Percentiles rank a stretch among this genome's conserved stretches.
Evolutionary conservation across 2,113 vertebrate species (phyloP).

Genomic region (Cynocephalus volans): DNA sequence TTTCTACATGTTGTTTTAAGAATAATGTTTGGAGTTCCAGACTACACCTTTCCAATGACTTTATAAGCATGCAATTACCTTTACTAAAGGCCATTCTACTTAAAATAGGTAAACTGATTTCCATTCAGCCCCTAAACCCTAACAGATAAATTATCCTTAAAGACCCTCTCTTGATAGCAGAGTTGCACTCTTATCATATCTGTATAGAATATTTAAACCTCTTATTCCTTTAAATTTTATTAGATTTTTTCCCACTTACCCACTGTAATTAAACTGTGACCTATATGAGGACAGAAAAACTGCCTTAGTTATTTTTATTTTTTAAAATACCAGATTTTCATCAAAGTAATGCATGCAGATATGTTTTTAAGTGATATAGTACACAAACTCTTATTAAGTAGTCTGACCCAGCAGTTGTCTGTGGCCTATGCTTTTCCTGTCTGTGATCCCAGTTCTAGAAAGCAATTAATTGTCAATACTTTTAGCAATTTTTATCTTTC

Average conservation of each 20-base stretch:
- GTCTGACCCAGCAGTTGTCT: not conserved
- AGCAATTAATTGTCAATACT: not conserved
- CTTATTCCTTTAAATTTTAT: not conserved
- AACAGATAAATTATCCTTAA: not conserved
- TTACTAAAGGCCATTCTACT: not conserved
- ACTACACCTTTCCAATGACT: not conserved
- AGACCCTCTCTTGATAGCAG: not conserved
- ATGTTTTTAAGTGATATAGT: not conserved
- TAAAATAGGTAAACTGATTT: not conserved
- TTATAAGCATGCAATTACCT: not conserved
- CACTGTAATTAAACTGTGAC: not conserved
- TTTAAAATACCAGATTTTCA: not conserved
- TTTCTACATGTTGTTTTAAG: not conserved
- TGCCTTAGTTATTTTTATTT: not conserved
- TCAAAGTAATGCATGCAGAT: not conserved
- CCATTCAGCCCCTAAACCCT: not conserved
- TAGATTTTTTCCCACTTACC: not conserved
- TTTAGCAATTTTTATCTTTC: not conserved
- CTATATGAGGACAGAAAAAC: not conserved
- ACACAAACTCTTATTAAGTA: not conserved
- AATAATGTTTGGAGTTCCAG: not conserved
- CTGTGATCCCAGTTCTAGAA: not conserved
- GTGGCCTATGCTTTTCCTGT: not conserved
- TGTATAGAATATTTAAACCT: not conserved
- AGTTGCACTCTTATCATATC: not conserved